phyloP scores from a whole-genome alignment of 2,888 invertebrate species.

The Panzeria rudis region DNA sequence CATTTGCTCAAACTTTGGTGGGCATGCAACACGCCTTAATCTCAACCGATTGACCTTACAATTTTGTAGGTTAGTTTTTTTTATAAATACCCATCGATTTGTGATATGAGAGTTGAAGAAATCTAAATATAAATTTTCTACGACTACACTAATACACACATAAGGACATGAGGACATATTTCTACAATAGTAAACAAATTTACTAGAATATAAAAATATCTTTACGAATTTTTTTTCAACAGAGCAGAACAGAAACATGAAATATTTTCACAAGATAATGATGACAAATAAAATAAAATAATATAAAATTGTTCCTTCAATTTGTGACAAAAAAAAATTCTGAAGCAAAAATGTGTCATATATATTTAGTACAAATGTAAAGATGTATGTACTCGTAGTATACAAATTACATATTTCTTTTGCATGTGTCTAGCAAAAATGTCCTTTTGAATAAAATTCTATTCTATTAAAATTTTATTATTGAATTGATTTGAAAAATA shows the following conservation, averaged over 20 bases:
- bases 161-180: background rate
- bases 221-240: background rate
- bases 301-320: background rate
- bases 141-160: no score
- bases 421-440: conserved; percentile 11
- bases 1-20: no score
- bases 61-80: no score
- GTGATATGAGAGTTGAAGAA: no score
- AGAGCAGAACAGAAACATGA: background rate
- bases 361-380: no score
- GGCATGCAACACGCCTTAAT: no score
- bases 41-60: no score
- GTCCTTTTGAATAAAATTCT: conserved; percentile 9
- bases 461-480: conserved; percentile 14
- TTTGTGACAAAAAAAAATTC: background rate
- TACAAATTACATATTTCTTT: background rate
- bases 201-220: background rate
- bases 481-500: conserved; percentile 19
- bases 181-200: background rate
- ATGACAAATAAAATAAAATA: background rate
- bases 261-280: background rate
- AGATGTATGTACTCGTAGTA: background rate
- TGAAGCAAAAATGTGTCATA: background rate
- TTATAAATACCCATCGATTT: no score
- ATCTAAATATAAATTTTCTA: no score